Evolutionary conservation across 2,888 invertebrate genomes (phyloP), one percentile per base, ranked within the genome.

Genomic region (Protonemura montana): DNA sequence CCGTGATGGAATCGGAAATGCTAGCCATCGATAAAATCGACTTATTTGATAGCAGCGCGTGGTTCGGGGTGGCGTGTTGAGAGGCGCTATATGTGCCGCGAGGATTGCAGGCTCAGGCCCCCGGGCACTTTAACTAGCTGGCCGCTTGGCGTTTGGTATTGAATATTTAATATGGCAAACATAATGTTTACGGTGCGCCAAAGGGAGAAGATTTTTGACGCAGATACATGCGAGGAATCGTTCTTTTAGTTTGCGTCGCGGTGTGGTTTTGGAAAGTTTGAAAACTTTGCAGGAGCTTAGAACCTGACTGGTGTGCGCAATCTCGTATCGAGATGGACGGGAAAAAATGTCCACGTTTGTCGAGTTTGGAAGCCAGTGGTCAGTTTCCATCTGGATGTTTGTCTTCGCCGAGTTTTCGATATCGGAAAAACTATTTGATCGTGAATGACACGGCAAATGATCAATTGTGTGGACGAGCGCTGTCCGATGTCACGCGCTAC

Each of bases 381-480:
- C 30, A 30, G 42, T 82, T 41, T 26, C 16, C 41, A 41, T 30
- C 26, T 41, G 82, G 41, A 82, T 41, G 41, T 82, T 16, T 26
- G 35, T 82, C n/a, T 41, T 41, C 42, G 82, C 25, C 82, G 41
- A 41, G 41, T 26, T 41, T 41, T 6, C 82, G 42, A 30, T 82
- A 82, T 82, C 82, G 82, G 82, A 82, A 41, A 21, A 35, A 82
- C 82, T 82, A 30, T 82, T 82, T 82, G 82, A 82, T 30, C 26
- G 26, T 82, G 82, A 82, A 82, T 82, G 82, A 82, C 82, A 82
- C 82, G 35, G 35, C 41, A 82, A 82, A 82, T 82, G 82, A 82
- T 82, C 82, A 82, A 82, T 82, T 35, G 82, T 82, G 41, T 82
- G 82, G 21, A 25, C 30, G 82, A n/a, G 26, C 26, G 35, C 41